A percentile compares a stretch with the other conserved stretches of the same genome.
phyloP scores from a whole-genome alignment of 2,113 vertebrate species.

The Castor canadensis region DNA sequence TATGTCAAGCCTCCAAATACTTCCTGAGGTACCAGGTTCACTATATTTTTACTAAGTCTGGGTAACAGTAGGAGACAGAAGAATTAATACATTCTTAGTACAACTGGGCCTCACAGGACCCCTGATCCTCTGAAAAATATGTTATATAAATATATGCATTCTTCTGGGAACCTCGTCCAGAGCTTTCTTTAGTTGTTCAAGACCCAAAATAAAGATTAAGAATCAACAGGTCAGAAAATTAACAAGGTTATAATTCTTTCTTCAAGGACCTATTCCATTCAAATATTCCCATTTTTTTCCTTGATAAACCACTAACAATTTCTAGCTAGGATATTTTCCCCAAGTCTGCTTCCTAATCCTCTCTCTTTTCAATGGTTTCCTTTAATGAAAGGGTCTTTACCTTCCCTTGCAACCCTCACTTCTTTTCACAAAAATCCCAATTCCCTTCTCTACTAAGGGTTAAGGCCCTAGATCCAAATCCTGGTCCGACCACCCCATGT shows the following conservation, averaged over 20 bases:
- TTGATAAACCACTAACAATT: constrained; percentile 5
- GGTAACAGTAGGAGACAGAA: background rate
- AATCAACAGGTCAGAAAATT: background rate
- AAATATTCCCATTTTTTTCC: constrained; percentile 34
- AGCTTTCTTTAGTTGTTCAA: constrained; percentile 20
- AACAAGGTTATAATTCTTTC: constrained; percentile 37
- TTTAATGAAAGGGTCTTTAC: background rate
- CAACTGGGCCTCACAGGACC: background rate
- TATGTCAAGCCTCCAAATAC: constrained; percentile 9
- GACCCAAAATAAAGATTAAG: constrained; percentile 6
- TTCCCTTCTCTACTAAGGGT: background rate
- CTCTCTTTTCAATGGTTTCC: background rate
- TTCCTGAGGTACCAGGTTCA: constrained; percentile 14
- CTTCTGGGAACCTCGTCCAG: background rate
- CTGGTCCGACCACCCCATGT: background rate
- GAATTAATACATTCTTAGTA: background rate
- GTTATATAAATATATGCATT: background rate
- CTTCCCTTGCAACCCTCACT: background rate
- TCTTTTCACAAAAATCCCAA: background rate
- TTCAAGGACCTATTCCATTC: constrained; percentile 32
- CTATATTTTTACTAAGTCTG: background rate
- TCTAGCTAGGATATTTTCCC: background rate
- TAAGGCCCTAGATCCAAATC: background rate
- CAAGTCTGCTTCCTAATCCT: constrained; percentile 8
- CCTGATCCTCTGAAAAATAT: background rate